These are phyloP conservation scores for Portevinia maculata DNA, from an alignment of 2,888 invertebrate genomes.

Conservation along the genomic window DNA sequence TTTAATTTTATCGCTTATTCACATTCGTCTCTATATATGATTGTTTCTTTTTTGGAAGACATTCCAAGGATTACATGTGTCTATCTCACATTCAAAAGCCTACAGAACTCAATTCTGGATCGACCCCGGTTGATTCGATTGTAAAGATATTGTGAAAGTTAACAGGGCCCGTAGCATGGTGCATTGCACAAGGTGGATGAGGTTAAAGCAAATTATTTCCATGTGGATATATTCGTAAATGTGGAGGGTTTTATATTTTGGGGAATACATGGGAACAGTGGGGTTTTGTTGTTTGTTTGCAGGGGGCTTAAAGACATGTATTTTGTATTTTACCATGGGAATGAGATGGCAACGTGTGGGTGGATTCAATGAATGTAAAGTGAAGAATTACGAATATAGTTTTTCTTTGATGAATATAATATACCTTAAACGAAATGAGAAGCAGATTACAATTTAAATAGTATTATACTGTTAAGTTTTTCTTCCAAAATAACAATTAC, in stretches of 20 bases:
- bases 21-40: constrained; percentile 34
- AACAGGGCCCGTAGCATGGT: constrained; percentile 35
- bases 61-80: constrained; percentile 43
- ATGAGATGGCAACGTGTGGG: constrained; percentile 53
- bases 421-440: too few species aligned
- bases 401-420: not conserved
- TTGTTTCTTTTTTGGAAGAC: constrained; percentile 8
- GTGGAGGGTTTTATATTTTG: constrained; percentile 4
- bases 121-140: constrained; percentile 59
- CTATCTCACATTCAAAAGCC: constrained; percentile 18
- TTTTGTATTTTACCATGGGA: constrained; percentile 38
- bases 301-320: constrained; percentile 60
- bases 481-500: not conserved
- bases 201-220: constrained; percentile 50
- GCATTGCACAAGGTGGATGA: constrained; percentile 11
- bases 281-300: constrained; percentile 23
- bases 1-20: constrained; percentile 71
- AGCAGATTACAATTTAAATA: not conserved
- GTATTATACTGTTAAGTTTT: not conserved
- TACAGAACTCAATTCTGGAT: constrained; percentile 66
- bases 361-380: constrained; percentile 62
- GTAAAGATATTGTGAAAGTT: constrained; percentile 67
- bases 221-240: constrained; percentile 17
- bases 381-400: constrained; percentile 37
- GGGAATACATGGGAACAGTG: constrained; percentile 20